Evolutionary conservation across 2,797 vertebrate species (phyloP).

Genomic region (Ataeniobius toweri): DNA sequence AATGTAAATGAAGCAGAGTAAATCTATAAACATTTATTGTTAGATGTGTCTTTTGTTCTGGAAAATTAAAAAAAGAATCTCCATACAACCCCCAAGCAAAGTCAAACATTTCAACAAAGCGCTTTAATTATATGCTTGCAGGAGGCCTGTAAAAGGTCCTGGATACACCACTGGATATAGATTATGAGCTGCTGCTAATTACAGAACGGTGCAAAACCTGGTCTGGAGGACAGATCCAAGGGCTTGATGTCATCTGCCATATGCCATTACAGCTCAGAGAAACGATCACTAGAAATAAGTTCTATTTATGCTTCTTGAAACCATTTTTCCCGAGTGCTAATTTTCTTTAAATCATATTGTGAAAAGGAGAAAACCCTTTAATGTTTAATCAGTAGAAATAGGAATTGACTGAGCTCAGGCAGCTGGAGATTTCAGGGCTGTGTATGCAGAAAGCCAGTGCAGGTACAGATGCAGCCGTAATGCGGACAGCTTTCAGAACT

Average conservation of each 20-base stretch:
- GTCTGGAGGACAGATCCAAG: slow-evolving; percentile 47
- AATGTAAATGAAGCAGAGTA: slow-evolving; percentile 38
- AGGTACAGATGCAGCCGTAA: not conserved
- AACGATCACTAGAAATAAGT: slow-evolving; percentile 11
- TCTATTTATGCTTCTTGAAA: not conserved
- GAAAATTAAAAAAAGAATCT: slow-evolving; percentile 18
- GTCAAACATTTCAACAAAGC: slow-evolving; percentile 60
- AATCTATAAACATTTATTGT: slow-evolving; percentile 34
- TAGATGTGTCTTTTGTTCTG: slow-evolving; percentile 31
- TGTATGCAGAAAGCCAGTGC: no score
- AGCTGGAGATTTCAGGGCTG: no score
- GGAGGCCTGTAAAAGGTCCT: slow-evolving; percentile 51
- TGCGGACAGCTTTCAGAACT: not conserved
- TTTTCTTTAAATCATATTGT: not conserved
- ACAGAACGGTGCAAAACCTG: slow-evolving; percentile 45
- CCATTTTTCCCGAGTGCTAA: not conserved
- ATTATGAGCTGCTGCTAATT: slow-evolving; percentile 54
- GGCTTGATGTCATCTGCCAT: slow-evolving; percentile 51
- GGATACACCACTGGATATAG: slow-evolving; percentile 54
- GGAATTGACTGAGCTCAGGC: no score
- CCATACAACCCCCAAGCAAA: slow-evolving; percentile 56
- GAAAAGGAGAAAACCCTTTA: not conserved
- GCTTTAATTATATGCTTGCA: slow-evolving; percentile 51
- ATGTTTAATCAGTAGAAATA: no score
- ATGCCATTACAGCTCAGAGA: slow-evolving; percentile 36